Base-by-base conservation (phyloP, 2,888 invertebrate species). In the Keiferia lycopersicella region DNA sequence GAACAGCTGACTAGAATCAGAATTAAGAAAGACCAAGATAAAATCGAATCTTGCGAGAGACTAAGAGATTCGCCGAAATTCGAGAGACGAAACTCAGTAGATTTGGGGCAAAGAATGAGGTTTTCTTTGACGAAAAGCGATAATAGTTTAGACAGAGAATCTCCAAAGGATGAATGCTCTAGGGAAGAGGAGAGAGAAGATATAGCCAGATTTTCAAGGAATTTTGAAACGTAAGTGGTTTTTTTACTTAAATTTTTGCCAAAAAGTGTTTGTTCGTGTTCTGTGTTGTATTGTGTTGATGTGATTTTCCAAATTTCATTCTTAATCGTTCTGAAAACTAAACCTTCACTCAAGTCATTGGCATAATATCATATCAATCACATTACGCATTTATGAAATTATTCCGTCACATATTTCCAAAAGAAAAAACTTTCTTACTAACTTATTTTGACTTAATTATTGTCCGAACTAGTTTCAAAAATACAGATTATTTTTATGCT, bases 21-120 rank as follows among this genome's bases (percentile, higher is more conserved):
- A 65, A 80, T 88, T 0, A 86, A 86, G 51, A 88, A 86, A 48
- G 89, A 85, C 14, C 77, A 79, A 0, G 80, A 82, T 0, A 84
- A 78, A 34, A 73, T 71, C 10, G 81, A 81, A 0, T 75, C 76
- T 0, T 81, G 78, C 45, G 84, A 82, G 39, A 77, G 81, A 51
- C 63, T 83, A 64, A 83, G 81, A 61, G 81, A 79, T 0, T 86
- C 78, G 45, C 87, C 85, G 0, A 88, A 87, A 64, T 91, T 92
- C 48, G 92, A 92, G 63, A 80, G 92, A 30, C 77, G 92, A 22
- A 92, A 92, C 38, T 92, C 92, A 0, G 92, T 92, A 0, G 92
- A 92, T 58, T 67, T 92, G 12, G 91, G 90, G 0, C 92, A 92
- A 66, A 80, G 92, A 41, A 83, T 89, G 80, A 77, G 90, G 64